phyloP scores from a whole-genome alignment of 2,888 invertebrate genomes.

The Rhamphomyia laevipes region DNA sequence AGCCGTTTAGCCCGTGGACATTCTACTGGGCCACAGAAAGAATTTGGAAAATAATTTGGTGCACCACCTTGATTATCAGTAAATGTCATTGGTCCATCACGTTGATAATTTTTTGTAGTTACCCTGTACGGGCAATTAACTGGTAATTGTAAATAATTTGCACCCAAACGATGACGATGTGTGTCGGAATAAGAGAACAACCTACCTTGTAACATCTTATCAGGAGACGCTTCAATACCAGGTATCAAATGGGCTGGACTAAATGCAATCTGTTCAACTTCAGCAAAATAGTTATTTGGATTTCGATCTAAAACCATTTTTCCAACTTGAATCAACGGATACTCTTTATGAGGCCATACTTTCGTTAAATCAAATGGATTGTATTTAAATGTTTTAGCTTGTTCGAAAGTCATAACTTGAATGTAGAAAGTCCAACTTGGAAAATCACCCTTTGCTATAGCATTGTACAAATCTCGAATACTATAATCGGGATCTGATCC shows the following conservation, averaged over 20 bases:
- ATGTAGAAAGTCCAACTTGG: slow-evolving; percentile 74
- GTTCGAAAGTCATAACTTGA: slow-evolving; percentile 81
- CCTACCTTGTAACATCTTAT: slow-evolving; percentile 84
- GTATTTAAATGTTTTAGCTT: slow-evolving; percentile 66
- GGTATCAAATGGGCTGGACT: slow-evolving; percentile 82
- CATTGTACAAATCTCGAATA: slow-evolving; percentile 79
- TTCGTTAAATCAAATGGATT: slow-evolving; percentile 94
- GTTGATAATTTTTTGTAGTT: slow-evolving; percentile 62
- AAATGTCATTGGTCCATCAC: slow-evolving; percentile 73
- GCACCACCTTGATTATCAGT: slow-evolving; percentile 71
- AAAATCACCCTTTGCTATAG: slow-evolving; percentile 61
- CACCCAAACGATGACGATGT: slow-evolving; percentile 80
- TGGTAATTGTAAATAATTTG: slow-evolving; percentile 85
- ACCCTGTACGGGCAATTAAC: slow-evolving; percentile 87
- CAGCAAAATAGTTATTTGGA: slow-evolving; percentile 85
- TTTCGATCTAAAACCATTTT: slow-evolving; percentile 76
- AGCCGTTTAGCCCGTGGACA: slow-evolving; percentile 51
- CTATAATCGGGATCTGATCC: slow-evolving; percentile 79
- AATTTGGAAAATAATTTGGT: slow-evolving; percentile 96
- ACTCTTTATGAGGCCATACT: slow-evolving; percentile 80
- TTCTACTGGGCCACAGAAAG: slow-evolving; percentile 76
- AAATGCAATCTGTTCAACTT: slow-evolving; percentile 88
- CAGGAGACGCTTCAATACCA: slow-evolving; percentile 87
- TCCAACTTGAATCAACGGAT: slow-evolving; percentile 79
- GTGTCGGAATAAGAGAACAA: slow-evolving; percentile 86